Base-by-base conservation (phyloP, 1,140 invertebrate genomes). In the Mizuhopecten yessoensis region DNA sequence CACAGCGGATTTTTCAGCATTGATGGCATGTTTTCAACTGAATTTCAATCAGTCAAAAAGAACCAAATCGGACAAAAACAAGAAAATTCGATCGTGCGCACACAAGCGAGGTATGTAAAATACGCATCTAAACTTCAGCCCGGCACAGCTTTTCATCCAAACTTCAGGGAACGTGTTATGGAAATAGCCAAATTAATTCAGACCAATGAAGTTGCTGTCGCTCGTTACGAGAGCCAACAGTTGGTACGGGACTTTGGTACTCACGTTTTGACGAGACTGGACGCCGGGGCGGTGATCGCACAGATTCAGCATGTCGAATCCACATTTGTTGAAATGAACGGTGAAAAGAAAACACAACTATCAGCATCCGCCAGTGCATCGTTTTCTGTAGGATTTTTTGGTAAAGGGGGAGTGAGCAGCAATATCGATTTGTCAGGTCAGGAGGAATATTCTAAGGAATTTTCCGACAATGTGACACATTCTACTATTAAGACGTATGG, bases 201-300 rank as follows among this genome's bases (percentile, higher is more conserved):
- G 33, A 87, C 88, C 13, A 90, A 93, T 45, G 75, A 94, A 86
- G 91, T 86, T 2, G 42, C 57, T 20, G 86, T 88, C 34, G 94
- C 94, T 1, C 89, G 92, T 87, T 95, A 94, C 57, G 90, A 92
- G 36, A 89, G 90, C 13, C 93, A 95, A 89, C 86, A 95, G 11
- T 88, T 95, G 0, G 92, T 95, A 10, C 87, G 95, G 23, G 94
- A 95, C 86, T 95, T 94, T 86, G 95, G 95, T n/a, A 95, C 95
- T 5, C 95, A 95, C 90, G 89, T 94, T 34, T 88, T 94, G 23
- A 94, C 92, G n/a, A 89, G 92, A 42, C 89, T 93, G 15, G 94
- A 95, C 86, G 94, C 94, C 0, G 95, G 95, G 7, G 95, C 94
- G 9, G 92, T 93, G 10, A 86, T 95, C 5, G 90, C 92, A 39